Evolutionary conservation across 1,140 invertebrate species (phyloP).

Genomic region (Acromyrmex charruanus): DNA sequence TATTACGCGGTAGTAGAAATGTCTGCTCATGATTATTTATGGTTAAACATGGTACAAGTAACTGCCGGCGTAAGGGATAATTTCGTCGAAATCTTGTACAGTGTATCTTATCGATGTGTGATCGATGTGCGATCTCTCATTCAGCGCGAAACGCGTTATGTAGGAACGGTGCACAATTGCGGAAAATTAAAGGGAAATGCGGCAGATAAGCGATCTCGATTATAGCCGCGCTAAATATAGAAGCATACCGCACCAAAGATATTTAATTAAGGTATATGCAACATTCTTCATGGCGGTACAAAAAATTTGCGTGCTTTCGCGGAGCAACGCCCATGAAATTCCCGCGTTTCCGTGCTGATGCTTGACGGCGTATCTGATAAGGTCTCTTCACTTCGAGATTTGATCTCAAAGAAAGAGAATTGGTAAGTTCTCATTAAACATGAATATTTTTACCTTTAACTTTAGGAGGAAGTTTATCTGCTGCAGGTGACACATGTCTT

Average conservation of each 20-base stretch:
- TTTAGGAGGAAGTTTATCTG: neutral
- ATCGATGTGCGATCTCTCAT: constrained; percentile 56
- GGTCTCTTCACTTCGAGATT: constrained; percentile 15
- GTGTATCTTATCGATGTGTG: constrained; percentile 57
- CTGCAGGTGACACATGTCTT: neutral
- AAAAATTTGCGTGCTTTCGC: constrained; percentile 41
- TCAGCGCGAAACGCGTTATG: constrained; percentile 34
- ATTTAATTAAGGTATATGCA: constrained; percentile 51
- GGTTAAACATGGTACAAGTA: neutral
- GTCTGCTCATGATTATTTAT: constrained; percentile 64
- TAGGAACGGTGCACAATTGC: constrained; percentile 41
- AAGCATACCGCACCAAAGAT: constrained; percentile 47
- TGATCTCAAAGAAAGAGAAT: constrained; percentile 1
- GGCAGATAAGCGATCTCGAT: constrained; percentile 56
- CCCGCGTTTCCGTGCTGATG: constrained; percentile 20
- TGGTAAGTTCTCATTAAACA: constrained; percentile 3
- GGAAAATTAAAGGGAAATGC: constrained; percentile 67
- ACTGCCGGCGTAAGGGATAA: constrained; percentile 38
- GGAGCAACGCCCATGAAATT: constrained; percentile 8
- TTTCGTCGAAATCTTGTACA: constrained; percentile 56
- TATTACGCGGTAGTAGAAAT: constrained; percentile 13
- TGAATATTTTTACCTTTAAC: constrained; percentile 9
- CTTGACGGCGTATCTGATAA: constrained; percentile 5
- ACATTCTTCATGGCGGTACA: constrained; percentile 10
- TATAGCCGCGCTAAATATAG: constrained; percentile 68